Percentiles rank a stretch among this genome's conserved stretches.
Conservation (phyloP, 2,797 vertebrate species). For the Calcarius lapponicus region DNA sequence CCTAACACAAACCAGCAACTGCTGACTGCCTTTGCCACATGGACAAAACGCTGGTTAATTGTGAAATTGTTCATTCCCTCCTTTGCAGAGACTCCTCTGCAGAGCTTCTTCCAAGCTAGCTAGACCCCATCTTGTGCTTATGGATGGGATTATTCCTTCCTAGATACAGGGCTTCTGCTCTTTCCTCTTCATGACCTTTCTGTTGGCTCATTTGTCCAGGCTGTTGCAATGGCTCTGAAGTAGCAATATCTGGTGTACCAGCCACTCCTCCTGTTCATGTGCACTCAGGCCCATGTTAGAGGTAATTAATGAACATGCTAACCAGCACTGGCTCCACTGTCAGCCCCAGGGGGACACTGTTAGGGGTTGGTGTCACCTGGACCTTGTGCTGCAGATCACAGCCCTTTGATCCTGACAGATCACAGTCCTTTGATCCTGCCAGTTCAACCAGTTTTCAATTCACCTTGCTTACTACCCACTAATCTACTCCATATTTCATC, state of each 20-base stretch:
- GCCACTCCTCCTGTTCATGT: not conserved
- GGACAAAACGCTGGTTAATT: not conserved
- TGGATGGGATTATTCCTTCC: not conserved
- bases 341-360: not conserved
- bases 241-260: not conserved
- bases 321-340: not conserved
- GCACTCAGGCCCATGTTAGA: not conserved
- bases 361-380: not conserved
- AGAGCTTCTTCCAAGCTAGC: not conserved
- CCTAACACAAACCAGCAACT: not conserved
- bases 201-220: not conserved
- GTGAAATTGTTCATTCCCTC: not conserved
- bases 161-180: not conserved
- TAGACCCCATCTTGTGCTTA: not conserved
- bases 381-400: not conserved
- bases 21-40: not conserved
- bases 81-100: not conserved
- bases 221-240: not conserved
- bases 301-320: not conserved
- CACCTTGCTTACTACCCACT: not conserved
- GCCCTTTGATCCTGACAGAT: not conserved
- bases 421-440: not conserved
- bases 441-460: not conserved
- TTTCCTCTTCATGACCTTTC: not conserved
- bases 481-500: not conserved